phyloP scores from a whole-genome alignment of 2,888 invertebrate species.

The Corythucha ciliata region DNA sequence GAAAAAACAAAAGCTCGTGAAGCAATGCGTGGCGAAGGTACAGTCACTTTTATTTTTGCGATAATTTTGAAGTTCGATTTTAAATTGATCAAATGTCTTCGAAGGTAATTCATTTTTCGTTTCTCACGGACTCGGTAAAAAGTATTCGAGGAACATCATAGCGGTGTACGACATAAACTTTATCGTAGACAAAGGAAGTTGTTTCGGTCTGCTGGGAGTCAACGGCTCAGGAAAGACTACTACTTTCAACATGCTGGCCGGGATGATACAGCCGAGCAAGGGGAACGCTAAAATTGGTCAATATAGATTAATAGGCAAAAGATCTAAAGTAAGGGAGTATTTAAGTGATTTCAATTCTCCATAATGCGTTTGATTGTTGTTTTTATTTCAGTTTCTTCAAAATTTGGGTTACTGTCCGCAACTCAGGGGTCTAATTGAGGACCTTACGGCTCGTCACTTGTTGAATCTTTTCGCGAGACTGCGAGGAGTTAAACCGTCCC shows the following conservation, averaged over 20 bases:
- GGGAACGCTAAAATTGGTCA: slow-evolving; percentile 42
- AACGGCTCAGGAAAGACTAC: slow-evolving; percentile 50
- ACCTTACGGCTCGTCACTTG: slow-evolving; percentile 66
- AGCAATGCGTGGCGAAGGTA: too few relatives aligned
- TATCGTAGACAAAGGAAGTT: slow-evolving; percentile 48
- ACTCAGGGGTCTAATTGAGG: slow-evolving; percentile 67
- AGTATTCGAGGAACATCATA: slow-evolving; percentile 35
- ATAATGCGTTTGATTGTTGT: background rate
- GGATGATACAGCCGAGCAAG: slow-evolving; percentile 42
- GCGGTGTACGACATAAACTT: slow-evolving; percentile 61
- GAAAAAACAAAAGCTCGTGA: too few relatives aligned
- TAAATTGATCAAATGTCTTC: too few relatives aligned
- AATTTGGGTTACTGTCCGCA: slow-evolving; percentile 85
- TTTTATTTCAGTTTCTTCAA: slow-evolving; percentile 4
- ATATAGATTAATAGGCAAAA: slow-evolving; percentile 36
- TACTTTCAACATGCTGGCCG: slow-evolving; percentile 49
- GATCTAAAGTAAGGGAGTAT: slow-evolving; percentile 13
- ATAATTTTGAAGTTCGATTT: too few relatives aligned
- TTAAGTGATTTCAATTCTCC: background rate
- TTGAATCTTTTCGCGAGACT: slow-evolving; percentile 61
- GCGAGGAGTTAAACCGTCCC: slow-evolving; percentile 51
- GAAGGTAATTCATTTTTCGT: slow-evolving; percentile 20
- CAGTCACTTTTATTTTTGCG: too few relatives aligned
- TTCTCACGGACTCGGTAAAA: slow-evolving; percentile 20
- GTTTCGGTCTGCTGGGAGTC: slow-evolving; percentile 45